Percentiles rank a stretch among this genome's conserved stretches.
Evolutionary conservation across 2,888 invertebrate species (phyloP).

Genomic region (Dysmachus trigonus): DNA sequence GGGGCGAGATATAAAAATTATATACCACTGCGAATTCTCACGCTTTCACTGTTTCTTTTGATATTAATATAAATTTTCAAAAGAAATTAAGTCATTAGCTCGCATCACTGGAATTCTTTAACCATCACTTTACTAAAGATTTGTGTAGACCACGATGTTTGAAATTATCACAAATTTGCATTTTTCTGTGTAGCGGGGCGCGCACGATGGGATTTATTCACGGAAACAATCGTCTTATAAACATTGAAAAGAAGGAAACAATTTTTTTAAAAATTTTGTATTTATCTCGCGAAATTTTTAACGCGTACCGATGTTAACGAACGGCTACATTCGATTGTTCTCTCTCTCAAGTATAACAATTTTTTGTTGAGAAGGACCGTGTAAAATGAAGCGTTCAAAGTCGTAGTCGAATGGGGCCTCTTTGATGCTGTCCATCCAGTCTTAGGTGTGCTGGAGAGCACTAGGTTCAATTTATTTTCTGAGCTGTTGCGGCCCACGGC

Average conservation of each 20-base stretch:
- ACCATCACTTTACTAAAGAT: background rate
- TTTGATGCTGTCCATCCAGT: constrained; percentile 10
- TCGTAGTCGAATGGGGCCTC: background rate
- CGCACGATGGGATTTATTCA: background rate
- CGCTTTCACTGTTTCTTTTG: constrained; percentile 6
- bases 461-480: background rate
- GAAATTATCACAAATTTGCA: background rate
- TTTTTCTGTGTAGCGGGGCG: background rate
- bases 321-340: constrained; percentile 31
- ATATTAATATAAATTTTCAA: constrained; percentile 7
- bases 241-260: background rate
- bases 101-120: background rate
- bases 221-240: background rate
- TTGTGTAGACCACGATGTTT: background rate
- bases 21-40: background rate
- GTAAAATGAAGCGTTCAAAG: constrained; percentile 7
- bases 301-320: constrained; percentile 17
- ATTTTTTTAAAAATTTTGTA: background rate
- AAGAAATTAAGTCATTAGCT: background rate
- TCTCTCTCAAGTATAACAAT: background rate
- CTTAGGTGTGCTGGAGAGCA: constrained; percentile 13
- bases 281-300: background rate
- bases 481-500: constrained; percentile 5
- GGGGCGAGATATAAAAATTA: background rate
- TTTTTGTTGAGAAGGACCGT: background rate